Base-by-base conservation (phyloP, 2,113 vertebrate genomes). In the Tragelaphus strepsiceros region DNA sequence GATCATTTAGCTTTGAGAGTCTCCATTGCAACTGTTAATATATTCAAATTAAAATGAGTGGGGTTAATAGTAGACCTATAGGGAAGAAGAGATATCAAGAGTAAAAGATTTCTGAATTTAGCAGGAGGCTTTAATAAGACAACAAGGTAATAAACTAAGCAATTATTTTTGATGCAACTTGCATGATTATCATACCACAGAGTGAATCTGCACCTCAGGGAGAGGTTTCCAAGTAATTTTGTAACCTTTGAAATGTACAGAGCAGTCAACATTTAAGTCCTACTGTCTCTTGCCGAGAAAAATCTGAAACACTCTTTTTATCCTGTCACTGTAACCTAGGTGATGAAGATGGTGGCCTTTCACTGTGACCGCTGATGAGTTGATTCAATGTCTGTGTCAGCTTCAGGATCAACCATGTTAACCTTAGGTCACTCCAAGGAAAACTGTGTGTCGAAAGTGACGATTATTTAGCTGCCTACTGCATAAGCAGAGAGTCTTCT, bases 121-220 rank as follows among this genome's bases (percentile, higher is more conserved):
- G 97, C 97, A 97, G 97, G 97, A 98, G 88, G 83, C 32, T 98
- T 98, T 98, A 98, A 98, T 93, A 98, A 98, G 98, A 99, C 98
- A 99, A 98, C 98, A 98, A 96, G 94, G 98, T 98, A 99, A 98
- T 98, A 99, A 99, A 99, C 95, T 97, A 98, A 99, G 98, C 98
- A 98, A 99, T 99, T 99, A 98, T 98, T 98, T 98, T 98, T 98
- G 95, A 98, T 98, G 98, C 97, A 98, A 97, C 97, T 98, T 98
- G 97, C 96, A 86, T 96, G 97, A 98, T 98, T 98, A 98, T 98
- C 97, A 93, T 97, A 98, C 94, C 95, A 97, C 94, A 98, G 98
- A 98, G 96, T 98, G 98, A 98, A 98, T 98, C 94, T 83, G 51
- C 54, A 98, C 98, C 97, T 97, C 93, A 89, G 98, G 98, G 98